These are phyloP conservation scores for Bubo bubo DNA, from an alignment of 2,113 vertebrate genomes.

Conservation along the genomic window DNA sequence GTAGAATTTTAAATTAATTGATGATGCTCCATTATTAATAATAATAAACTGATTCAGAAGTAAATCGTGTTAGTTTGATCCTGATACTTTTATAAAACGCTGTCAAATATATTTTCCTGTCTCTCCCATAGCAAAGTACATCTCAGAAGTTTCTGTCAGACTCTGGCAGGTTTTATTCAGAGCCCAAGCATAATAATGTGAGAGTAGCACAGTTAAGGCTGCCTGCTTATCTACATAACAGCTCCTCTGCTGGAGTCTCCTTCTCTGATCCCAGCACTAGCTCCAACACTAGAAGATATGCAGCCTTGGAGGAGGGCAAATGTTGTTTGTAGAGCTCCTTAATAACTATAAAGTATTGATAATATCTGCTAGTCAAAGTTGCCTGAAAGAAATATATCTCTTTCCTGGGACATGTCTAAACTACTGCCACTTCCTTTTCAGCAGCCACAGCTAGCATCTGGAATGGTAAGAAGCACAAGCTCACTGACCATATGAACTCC, in stretches of 20 bases:
- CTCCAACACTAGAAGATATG: neutral
- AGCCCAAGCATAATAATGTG: fast-evolving
- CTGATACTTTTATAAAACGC: neutral
- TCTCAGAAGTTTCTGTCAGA: neutral
- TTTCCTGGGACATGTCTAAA: neutral
- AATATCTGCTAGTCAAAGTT: neutral
- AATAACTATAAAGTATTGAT: neutral
- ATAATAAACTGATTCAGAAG: neutral
- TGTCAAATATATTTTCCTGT: neutral
- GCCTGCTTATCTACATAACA: neutral
- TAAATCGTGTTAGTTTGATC: neutral
- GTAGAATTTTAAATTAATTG: neutral
- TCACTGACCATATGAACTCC: neutral
- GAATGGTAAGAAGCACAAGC: neutral
- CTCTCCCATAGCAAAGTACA: neutral
- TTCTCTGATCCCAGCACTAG: neutral
- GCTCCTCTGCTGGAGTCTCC: neutral
- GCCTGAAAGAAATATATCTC: neutral
- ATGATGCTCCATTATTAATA: neutral
- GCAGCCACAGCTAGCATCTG: neutral
- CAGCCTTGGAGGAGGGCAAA: neutral
- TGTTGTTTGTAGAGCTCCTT: neutral
- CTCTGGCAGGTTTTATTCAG: neutral
- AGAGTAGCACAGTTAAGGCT: neutral
- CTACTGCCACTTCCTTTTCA: neutral